A percentile compares a stretch with the other conserved stretches of the same genome.
These are phyloP conservation scores for Phragmatobia fuliginosa DNA, from an alignment of 2,888 invertebrate species.

Conservation along the genomic window DNA sequence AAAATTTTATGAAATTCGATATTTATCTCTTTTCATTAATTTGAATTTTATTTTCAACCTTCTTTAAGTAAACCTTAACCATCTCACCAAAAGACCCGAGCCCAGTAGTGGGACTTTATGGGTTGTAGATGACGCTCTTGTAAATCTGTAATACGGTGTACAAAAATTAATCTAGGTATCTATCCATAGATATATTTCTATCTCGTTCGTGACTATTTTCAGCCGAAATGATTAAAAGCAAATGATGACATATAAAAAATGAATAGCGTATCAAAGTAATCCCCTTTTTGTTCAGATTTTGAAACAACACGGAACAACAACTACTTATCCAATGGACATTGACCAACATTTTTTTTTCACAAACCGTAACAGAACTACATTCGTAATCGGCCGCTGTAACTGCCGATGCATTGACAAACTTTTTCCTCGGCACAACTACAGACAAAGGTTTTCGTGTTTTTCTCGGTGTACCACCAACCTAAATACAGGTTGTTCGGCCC, in stretches of 20 bases:
- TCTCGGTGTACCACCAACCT: conserved; percentile 51
- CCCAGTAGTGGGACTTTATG: no score
- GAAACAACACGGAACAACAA: conserved; percentile 14
- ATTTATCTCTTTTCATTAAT: no score
- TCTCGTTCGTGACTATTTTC: neutral
- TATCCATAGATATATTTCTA: neutral
- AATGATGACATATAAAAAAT: neutral
- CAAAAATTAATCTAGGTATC: neutral
- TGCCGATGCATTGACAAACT: conserved; percentile 12
- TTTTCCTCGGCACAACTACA: conserved; percentile 13
- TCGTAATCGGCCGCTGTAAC: neutral
- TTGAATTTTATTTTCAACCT: no score
- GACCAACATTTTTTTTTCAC: conserved; percentile 28
- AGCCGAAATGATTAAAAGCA: neutral
- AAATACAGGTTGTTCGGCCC: conserved; percentile 62
- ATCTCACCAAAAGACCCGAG: no score
- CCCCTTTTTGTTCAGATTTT: conserved; percentile 2
- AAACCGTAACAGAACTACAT: conserved; percentile 15
- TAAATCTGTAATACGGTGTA: no score
- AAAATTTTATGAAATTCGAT: no score
- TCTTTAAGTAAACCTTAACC: no score
- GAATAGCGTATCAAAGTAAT: neutral
- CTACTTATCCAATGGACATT: conserved; percentile 15
- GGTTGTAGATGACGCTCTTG: no score
- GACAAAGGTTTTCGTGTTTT: conserved; percentile 25